These are phyloP conservation scores for Cryptoblepharus egeriae DNA, from an alignment of 2,797 vertebrate genomes.

Conservation along the genomic window DNA sequence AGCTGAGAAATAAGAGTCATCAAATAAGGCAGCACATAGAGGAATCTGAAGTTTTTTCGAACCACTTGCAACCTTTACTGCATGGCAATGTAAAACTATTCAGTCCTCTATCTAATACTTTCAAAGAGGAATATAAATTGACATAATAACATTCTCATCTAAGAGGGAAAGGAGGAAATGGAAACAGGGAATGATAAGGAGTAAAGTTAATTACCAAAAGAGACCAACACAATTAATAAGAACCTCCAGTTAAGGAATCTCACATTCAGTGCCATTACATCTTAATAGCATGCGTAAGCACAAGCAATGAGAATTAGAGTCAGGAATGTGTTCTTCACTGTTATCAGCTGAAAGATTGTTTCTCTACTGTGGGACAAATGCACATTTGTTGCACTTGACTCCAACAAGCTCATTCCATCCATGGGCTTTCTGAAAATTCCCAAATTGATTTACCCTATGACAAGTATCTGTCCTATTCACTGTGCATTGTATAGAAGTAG, in stretches of 20 bases:
- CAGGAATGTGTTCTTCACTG: constrained; percentile 3
- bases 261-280: constrained; percentile 40
- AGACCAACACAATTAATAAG: constrained; percentile 42
- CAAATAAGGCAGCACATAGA: not conserved
- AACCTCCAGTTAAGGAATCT: constrained; percentile 44
- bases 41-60: not conserved
- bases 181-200: constrained; percentile 28
- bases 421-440: constrained; percentile 44
- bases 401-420: constrained; percentile 52
- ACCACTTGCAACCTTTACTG: too few species aligned
- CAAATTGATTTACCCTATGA: constrained; percentile 51
- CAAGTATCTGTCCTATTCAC: constrained; percentile 32
- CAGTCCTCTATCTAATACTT: too few species aligned
- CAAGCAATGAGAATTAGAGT: constrained; percentile 16
- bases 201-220: constrained; percentile 52
- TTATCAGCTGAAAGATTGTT: constrained; percentile 39
- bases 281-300: constrained; percentile 23
- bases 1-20: not conserved
- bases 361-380: not conserved
- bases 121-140: too few species aligned
- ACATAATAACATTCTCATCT: too few species aligned
- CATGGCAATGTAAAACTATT: too few species aligned
- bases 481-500: constrained; percentile 38
- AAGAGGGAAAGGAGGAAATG: not conserved
- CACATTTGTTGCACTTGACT: constrained; percentile 35